These are phyloP conservation scores for Acromyrmex heyeri DNA, from an alignment of 1,140 invertebrate genomes.

Conservation along the genomic window DNA sequence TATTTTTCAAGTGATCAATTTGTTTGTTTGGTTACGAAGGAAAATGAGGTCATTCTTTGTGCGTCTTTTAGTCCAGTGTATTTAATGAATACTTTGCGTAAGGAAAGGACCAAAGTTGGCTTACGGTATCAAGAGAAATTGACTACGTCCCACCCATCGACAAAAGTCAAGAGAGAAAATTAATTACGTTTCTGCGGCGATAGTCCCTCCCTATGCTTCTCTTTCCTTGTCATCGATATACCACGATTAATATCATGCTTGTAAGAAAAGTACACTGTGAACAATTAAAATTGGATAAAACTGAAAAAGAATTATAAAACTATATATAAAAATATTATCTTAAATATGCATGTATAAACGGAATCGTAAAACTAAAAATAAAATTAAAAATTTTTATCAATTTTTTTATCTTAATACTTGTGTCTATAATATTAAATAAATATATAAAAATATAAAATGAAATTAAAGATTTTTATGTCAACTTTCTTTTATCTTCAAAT, in stretches of 20 bases:
- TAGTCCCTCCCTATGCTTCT: slow-evolving; percentile 40
- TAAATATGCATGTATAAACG: neutral
- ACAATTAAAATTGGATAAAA: neutral
- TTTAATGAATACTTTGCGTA: slow-evolving; percentile 57
- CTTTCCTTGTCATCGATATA: slow-evolving; percentile 44
- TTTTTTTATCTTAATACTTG: neutral
- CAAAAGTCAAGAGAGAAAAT: slow-evolving; percentile 58
- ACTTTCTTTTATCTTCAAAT: too few relatives aligned
- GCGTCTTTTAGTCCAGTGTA: slow-evolving; percentile 22
- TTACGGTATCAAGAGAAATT: slow-evolving; percentile 67
- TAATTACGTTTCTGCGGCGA: slow-evolving; percentile 61
- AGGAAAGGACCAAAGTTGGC: slow-evolving; percentile 54
- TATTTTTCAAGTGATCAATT: slow-evolving; percentile 55
- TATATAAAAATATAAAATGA: too few relatives aligned
- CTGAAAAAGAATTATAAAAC: neutral
- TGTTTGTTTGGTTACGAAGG: slow-evolving; percentile 32
- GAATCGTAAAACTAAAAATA: slow-evolving; percentile 8
- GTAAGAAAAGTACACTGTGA: slow-evolving; percentile 1
- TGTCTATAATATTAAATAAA: neutral
- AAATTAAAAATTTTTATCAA: neutral
- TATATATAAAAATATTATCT: neutral
- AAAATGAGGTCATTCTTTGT: slow-evolving; percentile 53
- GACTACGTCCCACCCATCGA: slow-evolving; percentile 62
- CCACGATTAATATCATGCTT: slow-evolving; percentile 42
- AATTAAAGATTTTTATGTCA: too few relatives aligned